Percentiles rank a stretch among this genome's conserved stretches.
phyloP scores from a whole-genome alignment of 2,797 vertebrate species.

The Notolepis coatsorum region DNA sequence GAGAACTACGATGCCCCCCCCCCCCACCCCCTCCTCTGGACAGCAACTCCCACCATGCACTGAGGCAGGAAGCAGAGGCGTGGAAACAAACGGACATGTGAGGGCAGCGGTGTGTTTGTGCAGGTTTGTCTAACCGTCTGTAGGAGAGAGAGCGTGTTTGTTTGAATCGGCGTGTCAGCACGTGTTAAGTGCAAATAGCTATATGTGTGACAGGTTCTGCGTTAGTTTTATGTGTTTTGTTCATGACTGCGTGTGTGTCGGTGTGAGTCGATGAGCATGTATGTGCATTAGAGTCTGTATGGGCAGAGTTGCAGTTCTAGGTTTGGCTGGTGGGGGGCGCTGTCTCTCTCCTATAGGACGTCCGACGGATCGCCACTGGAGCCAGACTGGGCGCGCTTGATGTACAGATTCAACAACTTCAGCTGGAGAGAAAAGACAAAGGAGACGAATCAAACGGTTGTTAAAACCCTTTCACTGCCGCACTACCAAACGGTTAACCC shows the following conservation, averaged over 20 bases:
- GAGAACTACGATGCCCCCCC: conserved; percentile 44
- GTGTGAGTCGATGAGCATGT: conserved; percentile 52
- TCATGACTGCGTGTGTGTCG: conserved; percentile 49
- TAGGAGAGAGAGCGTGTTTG: conserved; percentile 12
- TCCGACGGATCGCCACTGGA: conserved; percentile 89
- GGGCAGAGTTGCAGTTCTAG: conserved; percentile 71
- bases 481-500: no score
- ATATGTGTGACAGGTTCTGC: conserved; percentile 45
- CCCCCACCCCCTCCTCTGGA: conserved; percentile 44
- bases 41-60: conserved; percentile 44
- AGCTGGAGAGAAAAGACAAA: conserved; percentile 78
- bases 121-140: conserved; percentile 25
- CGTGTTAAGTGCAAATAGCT: conserved; percentile 37
- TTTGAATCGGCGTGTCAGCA: neutral
- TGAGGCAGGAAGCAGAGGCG: conserved; percentile 44
- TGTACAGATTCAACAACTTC: conserved; percentile 97
- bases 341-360: conserved; percentile 78
- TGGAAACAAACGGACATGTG: no score
- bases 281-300: conserved; percentile 52
- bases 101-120: conserved; percentile 8
- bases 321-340: conserved; percentile 64
- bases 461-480: no score
- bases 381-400: conserved; percentile 96
- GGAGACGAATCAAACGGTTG: no score
- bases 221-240: conserved; percentile 44